These are phyloP conservation scores for Gallinago jamesoni DNA, from an alignment of 2,113 vertebrate genomes.

Conservation along the genomic window DNA sequence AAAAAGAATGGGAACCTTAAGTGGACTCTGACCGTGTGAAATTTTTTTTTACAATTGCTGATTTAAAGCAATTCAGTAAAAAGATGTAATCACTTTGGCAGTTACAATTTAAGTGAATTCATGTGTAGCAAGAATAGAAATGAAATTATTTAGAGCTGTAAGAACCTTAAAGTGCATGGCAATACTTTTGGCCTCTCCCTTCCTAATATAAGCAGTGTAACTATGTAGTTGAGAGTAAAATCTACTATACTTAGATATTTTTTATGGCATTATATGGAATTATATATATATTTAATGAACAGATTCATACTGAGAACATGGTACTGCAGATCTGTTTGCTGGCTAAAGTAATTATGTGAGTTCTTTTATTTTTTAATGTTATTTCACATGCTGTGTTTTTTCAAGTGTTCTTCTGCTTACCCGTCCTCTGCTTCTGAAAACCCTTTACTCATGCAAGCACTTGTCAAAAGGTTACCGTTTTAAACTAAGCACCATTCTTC, in stretches of 20 bases:
- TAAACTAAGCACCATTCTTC: background rate
- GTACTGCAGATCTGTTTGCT: background rate
- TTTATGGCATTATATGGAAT: background rate
- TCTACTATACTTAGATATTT: background rate
- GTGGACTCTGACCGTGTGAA: background rate
- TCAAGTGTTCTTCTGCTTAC: background rate
- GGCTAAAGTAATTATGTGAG: background rate
- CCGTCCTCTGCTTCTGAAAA: background rate
- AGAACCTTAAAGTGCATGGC: background rate
- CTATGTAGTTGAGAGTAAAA: background rate
- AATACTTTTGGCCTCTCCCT: background rate
- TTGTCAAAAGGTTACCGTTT: background rate
- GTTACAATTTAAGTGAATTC: background rate
- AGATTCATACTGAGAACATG: background rate
- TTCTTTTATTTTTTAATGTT: background rate
- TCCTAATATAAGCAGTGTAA: background rate
- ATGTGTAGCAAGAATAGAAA: background rate
- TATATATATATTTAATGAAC: background rate
- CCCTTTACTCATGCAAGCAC: background rate
- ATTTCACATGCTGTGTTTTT: background rate
- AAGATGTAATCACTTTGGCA: background rate
- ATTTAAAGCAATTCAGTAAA: background rate
- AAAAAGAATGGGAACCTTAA: background rate
- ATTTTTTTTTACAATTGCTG: background rate
- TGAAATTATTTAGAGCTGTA: background rate